Evolutionary conservation across 2,888 invertebrate genomes (phyloP).

Genomic region (Meteorus colon): DNA sequence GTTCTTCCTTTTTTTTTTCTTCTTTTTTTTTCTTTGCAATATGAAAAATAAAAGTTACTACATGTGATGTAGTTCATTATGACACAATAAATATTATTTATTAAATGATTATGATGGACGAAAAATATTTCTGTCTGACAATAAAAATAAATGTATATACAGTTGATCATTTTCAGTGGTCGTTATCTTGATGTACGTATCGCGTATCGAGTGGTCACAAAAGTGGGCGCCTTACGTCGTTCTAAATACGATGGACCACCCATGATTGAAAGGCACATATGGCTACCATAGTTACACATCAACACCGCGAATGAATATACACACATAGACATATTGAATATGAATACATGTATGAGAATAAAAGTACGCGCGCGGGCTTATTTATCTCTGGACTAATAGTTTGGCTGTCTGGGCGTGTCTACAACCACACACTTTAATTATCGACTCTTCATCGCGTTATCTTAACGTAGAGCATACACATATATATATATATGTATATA

Average conservation of each 20-base stretch:
- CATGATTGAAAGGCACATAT: slow-evolving; percentile 47
- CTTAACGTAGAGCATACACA: background rate
- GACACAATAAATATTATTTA: slow-evolving; percentile 1
- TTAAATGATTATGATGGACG: slow-evolving; percentile 12
- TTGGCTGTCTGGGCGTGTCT: slow-evolving; percentile 60
- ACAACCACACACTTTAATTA: slow-evolving; percentile 60
- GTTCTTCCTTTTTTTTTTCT: no score
- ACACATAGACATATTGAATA: slow-evolving; percentile 20
- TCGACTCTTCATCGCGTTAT: slow-evolving; percentile 59
- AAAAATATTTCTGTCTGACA: slow-evolving; percentile 26
- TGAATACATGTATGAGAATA: background rate
- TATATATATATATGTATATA: background rate
- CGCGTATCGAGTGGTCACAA: slow-evolving; percentile 42
- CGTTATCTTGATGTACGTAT: slow-evolving; percentile 64
- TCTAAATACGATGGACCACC: slow-evolving; percentile 66
- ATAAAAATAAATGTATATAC: slow-evolving; percentile 36
- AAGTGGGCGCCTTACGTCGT: slow-evolving; percentile 39
- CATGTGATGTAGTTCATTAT: background rate
- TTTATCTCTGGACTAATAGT: slow-evolving; percentile 46
- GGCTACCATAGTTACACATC: slow-evolving; percentile 46
- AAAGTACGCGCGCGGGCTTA: slow-evolving; percentile 24
- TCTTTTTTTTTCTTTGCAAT: background rate
- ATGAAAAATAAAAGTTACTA: background rate
- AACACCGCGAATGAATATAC: background rate
- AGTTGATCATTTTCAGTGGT: slow-evolving; percentile 63